phyloP scores from a whole-genome alignment of 2,888 invertebrate genomes.

The Ophioninae sp. region DNA sequence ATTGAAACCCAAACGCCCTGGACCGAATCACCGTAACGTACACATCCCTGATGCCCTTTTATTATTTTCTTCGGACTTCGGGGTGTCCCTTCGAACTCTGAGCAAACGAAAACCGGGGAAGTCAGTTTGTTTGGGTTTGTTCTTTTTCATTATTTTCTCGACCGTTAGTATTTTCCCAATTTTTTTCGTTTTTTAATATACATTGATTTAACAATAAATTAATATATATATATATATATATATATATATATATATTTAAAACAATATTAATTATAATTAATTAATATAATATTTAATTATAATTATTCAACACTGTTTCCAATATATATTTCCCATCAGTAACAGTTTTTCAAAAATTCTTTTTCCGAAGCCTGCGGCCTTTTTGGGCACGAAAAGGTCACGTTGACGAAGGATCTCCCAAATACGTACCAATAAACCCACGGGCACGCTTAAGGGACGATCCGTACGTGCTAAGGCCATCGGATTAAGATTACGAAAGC shows the following conservation, averaged over 20 bases:
- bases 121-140: not conserved
- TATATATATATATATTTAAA: too few species aligned
- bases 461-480: conserved; percentile 6
- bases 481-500: conserved; percentile 15
- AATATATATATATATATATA: too few species aligned
- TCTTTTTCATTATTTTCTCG: too few species aligned
- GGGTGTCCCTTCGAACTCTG: conserved; percentile 20
- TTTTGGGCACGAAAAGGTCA: not conserved
- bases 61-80: conserved; percentile 7
- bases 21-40: conserved; percentile 2
- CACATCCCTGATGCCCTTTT: conserved; percentile 24
- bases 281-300: too few species aligned
- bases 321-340: too few species aligned
- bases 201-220: too few species aligned
- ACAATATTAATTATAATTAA: too few species aligned
- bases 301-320: too few species aligned
- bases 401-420: not conserved
- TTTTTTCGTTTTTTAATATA: too few species aligned
- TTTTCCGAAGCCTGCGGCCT: too few species aligned
- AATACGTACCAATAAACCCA: not conserved
- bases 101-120: conserved; percentile 14
- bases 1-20: too few species aligned
- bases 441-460: not conserved
- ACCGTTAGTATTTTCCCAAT: too few species aligned
- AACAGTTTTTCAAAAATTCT: not conserved